Base-by-base conservation (phyloP, 2,888 invertebrate genomes). In the Phorcus lineatus region DNA sequence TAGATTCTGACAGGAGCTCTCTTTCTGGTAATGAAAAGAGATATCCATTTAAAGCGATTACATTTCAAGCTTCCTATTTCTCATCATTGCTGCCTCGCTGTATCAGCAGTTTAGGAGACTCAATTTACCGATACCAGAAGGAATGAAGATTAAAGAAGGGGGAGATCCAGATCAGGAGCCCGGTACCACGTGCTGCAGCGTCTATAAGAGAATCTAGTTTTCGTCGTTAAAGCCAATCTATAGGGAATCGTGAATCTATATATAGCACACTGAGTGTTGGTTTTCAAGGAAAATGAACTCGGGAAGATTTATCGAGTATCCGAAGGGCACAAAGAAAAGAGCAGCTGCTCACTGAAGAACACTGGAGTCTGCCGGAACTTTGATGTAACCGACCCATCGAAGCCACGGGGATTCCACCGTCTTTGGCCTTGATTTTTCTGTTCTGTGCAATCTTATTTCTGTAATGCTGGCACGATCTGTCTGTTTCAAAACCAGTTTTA, bases 251-350 rank as follows among this genome's bases (percentile, higher is more conserved):
- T 28, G 62, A 17, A 31, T 62, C 62, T 62, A 62, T 16, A 62
- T 62, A 62, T 62, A 62, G 62, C 22, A 62, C 28, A 16, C 28
- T 28, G 28, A 62, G 62, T 24, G 62, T 62, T 62, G 28, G 62
- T 28, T 62, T 62, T 62, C 62, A 62, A 31, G 16, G 62, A 62
- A 62, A 24, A 62, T 62, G 62, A 62, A 62, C 62, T 62, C 28
- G 28, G 22, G 28, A 31, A 62, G 62, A 62, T 62, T 24, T 62
- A 62, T 62, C 24, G 62, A 31, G 62, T n/a, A 62, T 28, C 62
- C 62, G 62, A 28, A 28, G 62, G 62, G 62, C 62, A 62, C 28
- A 13, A 24, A 62, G 62, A 62, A 62, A 62, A 24, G 62, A 24
- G 62, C 62, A 62, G 62, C 62, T 62, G 62, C 28, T 62, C 16